Base-by-base conservation (phyloP, 2,113 vertebrate species). In the Pelobates fuscus region DNA sequence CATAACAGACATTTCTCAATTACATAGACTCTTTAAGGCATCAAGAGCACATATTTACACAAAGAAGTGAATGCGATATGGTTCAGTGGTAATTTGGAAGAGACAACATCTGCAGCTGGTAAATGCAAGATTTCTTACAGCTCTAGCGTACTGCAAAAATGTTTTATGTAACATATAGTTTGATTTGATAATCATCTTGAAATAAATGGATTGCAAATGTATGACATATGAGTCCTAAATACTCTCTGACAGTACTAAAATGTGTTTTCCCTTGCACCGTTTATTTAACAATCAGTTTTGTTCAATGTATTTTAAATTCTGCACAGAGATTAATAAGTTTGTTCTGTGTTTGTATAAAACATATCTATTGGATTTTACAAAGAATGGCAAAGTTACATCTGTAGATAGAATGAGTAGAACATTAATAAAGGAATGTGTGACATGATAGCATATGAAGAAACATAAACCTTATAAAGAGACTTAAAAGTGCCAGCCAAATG, bases 11-110 rank as follows among this genome's bases (percentile, higher is more conserved):
- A 30, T 62, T 62, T 61, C 26, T 62, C 12, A 17, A 24, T 21
- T 71, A 60, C 17, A 60, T 49, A 49, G 27, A 32, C 10, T 71
- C 24, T 49, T 71, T 62, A 71, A 26, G 46, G 58, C 59, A 52
- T 71, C 41, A 44, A 43, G 18, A 71, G 37, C 15, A 71, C 18
- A 71, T 59, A 70, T 60, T 60, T 70, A 70, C 18, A 46, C 55
- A 71, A 60, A 60, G 55, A 30, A 29, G 41, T 71, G 14, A 52
- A 32, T 63, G 44, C 29, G 20, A 29, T 30, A 71, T 62, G 57
- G 69, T 61, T 49, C 58, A 62, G 25, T 15, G n/a, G 57, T 71
- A 71, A 71, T 61, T 24, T 18, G 23, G 41, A 23, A 60, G 18
- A 71, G 57, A 70, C 30, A 58, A 46, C 69, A 61, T 71, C 57